A percentile compares a stretch with the other conserved stretches of the same genome.
These are phyloP conservation scores for Ptychochromis oligacanthus DNA, from an alignment of 2,113 vertebrate genomes.

Conservation along the genomic window DNA sequence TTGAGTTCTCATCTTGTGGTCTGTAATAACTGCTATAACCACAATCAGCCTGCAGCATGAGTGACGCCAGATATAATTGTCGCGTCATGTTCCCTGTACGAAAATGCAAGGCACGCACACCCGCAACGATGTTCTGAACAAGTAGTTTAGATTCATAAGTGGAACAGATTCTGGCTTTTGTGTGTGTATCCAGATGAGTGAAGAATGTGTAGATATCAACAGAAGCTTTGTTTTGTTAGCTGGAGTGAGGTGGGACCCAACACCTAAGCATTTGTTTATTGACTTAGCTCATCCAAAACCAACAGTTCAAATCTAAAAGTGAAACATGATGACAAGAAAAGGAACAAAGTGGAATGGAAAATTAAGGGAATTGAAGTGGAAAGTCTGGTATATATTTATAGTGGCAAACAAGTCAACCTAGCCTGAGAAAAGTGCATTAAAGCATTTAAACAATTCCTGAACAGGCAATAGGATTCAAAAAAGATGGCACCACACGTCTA, in stretches of 20 bases:
- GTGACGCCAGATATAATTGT: slow-evolving; percentile 63
- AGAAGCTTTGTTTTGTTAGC: slow-evolving; percentile 72
- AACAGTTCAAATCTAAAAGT: slow-evolving; percentile 22
- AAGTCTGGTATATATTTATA: neutral
- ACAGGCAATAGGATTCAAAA: slow-evolving; percentile 6
- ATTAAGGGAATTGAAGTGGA: neutral
- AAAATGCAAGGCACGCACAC: slow-evolving; percentile 41
- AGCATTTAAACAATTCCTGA: slow-evolving; percentile 35
- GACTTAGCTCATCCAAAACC: slow-evolving; percentile 45
- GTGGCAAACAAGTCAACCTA: neutral
- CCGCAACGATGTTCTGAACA: slow-evolving; percentile 22
- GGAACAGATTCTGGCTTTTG: slow-evolving; percentile 20
- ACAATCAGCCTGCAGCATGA: slow-evolving; percentile 56
- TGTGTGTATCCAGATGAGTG: slow-evolving; percentile 46
- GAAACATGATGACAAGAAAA: neutral
- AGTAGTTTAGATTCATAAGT: slow-evolving; percentile 16
- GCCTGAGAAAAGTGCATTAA: neutral
- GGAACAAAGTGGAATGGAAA: neutral
- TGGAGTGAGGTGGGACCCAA: slow-evolving; percentile 63
- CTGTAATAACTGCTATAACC: slow-evolving; percentile 66
- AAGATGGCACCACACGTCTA: slow-evolving; percentile 49
- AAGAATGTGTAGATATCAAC: slow-evolving; percentile 67
- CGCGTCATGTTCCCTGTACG: slow-evolving; percentile 54
- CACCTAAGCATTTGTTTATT: slow-evolving; percentile 68
- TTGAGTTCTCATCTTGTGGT: slow-evolving; percentile 54